A percentile compares a stretch with the other conserved stretches of the same genome.
These are phyloP conservation scores for Ellobius talpinus DNA, from an alignment of 2,113 vertebrate species.

Conservation along the genomic window DNA sequence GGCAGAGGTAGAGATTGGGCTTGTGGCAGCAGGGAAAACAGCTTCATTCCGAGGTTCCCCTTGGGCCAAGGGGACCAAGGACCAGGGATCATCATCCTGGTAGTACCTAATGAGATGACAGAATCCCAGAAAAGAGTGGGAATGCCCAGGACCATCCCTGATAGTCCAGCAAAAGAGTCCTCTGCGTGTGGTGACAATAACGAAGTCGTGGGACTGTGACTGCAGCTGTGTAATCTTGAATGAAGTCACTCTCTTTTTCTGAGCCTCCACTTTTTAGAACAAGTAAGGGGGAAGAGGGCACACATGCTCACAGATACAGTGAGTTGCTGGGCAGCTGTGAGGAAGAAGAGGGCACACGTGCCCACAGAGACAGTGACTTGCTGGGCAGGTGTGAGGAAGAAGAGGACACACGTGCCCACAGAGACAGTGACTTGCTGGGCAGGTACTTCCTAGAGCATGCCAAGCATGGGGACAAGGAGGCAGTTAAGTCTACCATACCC, in stretches of 20 bases:
- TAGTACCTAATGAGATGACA: neutral
- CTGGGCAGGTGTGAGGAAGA: too few species aligned
- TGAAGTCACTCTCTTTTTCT: neutral
- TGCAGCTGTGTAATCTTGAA: neutral
- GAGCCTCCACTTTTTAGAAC: neutral
- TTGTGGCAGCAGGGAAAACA: neutral
- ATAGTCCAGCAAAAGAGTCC: neutral
- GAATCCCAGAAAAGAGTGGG: neutral
- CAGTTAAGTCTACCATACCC: neutral
- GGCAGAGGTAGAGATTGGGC: neutral
- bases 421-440: neutral
- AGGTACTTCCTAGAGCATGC: neutral
- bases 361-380: neutral
- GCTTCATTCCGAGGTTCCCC: neutral
- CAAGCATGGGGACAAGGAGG: too few species aligned
- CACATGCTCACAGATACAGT: neutral
- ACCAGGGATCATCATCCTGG: neutral
- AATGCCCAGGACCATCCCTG: neutral
- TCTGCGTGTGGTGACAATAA: neutral
- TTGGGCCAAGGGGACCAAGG: neutral
- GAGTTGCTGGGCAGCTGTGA: neutral
- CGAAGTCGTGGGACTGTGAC: neutral
- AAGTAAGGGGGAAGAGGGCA: neutral
- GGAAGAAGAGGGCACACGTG: fast-evolving
- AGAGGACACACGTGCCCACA: neutral